A percentile compares a stretch with the other conserved stretches of the same genome.
These are phyloP conservation scores for Drosophila bocqueti DNA, from an alignment of 1,140 invertebrate genomes.

Conservation along the genomic window DNA sequence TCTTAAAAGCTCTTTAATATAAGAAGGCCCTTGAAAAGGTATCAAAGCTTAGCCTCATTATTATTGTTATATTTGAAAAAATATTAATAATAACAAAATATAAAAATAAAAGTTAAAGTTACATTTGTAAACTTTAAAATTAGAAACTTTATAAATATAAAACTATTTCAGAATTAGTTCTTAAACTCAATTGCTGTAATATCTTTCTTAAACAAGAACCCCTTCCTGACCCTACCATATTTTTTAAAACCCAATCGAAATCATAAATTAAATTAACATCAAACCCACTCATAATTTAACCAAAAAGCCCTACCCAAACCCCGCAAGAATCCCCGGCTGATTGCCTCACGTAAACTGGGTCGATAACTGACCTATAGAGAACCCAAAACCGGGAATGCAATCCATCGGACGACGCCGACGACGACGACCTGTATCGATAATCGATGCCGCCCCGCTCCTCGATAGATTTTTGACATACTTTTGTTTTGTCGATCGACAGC, in stretches of 20 bases:
- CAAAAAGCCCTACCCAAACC: not conserved
- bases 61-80: no score
- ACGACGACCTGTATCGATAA: not conserved
- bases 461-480: constrained; percentile 79
- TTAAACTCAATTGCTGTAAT: not conserved
- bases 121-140: no score
- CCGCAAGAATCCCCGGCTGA: not conserved
- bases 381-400: constrained; percentile 32
- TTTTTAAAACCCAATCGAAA: not conserved
- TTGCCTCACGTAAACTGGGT: constrained; percentile 68
- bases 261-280: not conserved
- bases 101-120: no score
- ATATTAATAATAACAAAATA: no score
- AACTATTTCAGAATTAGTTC: not conserved
- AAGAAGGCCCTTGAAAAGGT: no score
- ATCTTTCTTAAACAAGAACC: no score
- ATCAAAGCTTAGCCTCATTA: no score
- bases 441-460: constrained; percentile 25
- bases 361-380: constrained; percentile 76
- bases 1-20: not conserved
- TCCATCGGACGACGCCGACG: not conserved
- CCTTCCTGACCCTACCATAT: no score
- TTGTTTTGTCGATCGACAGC: constrained; percentile 11
- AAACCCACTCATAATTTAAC: not conserved
- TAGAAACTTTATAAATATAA: not conserved